A percentile compares a stretch with the other conserved stretches of the same genome.
phyloP scores from a whole-genome alignment of 2,797 vertebrate species.

The Mareca penelope region DNA sequence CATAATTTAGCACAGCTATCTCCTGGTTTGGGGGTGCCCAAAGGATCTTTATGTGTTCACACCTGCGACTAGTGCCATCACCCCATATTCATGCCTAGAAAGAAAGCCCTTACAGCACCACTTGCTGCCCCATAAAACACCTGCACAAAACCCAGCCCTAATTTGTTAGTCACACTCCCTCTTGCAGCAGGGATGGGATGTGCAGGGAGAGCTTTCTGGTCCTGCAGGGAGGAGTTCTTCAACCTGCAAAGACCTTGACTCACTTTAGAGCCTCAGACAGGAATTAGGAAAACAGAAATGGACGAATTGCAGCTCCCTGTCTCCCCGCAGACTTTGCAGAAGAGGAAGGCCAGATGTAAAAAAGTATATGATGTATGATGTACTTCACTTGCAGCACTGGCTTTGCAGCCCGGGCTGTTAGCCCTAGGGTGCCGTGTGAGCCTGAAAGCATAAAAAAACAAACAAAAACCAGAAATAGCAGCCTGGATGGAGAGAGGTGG shows the following conservation, averaged over 20 bases:
- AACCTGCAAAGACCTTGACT: background rate
- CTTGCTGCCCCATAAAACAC: background rate
- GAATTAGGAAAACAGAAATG: fast-evolving
- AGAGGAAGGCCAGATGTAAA: background rate
- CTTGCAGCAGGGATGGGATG: fast-evolving
- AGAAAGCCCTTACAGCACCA: background rate
- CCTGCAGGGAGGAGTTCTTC: background rate
- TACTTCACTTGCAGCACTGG: no score
- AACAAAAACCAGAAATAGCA: fast-evolving
- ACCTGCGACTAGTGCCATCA: fast-evolving
- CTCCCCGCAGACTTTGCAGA: fast-evolving
- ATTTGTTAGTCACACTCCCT: background rate
- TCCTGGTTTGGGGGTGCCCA: background rate
- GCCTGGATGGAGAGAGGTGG: fast-evolving
- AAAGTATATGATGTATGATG: fast-evolving
- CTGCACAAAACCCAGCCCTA: fast-evolving
- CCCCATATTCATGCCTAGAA: background rate
- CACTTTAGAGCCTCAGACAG: fast-evolving
- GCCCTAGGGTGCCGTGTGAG: fast-evolving
- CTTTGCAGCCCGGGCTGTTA: background rate
- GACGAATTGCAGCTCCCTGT: fast-evolving
- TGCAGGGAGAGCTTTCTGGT: background rate
- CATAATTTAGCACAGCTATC: no score
- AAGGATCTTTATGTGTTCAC: background rate
- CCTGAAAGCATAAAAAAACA: background rate